Evolutionary conservation across 2,113 vertebrate genomes (phyloP), one percentile per base, ranked within the genome.

Genomic region (Poeciliopsis turrubarensis): DNA sequence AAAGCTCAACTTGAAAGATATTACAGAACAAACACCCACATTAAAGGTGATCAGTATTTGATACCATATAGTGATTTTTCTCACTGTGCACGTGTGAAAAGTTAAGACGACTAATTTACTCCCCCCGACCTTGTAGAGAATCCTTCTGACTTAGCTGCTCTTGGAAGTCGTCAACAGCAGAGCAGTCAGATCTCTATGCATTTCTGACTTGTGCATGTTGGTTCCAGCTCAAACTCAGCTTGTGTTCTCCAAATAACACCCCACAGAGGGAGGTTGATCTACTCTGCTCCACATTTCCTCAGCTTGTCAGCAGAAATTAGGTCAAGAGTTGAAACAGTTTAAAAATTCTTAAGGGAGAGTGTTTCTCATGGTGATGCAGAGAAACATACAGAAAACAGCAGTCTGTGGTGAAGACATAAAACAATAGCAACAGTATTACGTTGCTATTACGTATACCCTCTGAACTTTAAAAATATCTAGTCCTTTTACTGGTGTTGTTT

Each of bases 271-370:
- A 91, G 76, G 78, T 77, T 68, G 75, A 90, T 88, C 77, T 73
- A 81, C 83, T 87, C 69, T 72, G 47, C 30, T 61, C 72, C 65
- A 80, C 78, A 75, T 89, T 89, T 90, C 85, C 83, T 86, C 87
- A 85, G 83, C 79, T 82, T 87, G 80, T 86, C 86, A 78, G 75
- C 75, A 86, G 86, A 89, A 93, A 89, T 85, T 89, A 88, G 90
- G 89, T 90, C 87, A 93, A 68, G 80, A 89, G 82, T 83, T 83
- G 67, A 91, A 83, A 79, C 72, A 72, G 89, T 86, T 89, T 87
- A 86, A 81, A 82, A 13, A 73, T 80, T 73, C 90, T 89, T 90
- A 69, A 47, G 79, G 82, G 85, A 86, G 77, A 78, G 68, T 57
- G 70, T 73, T 89, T 87, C 76, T 89, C 76, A 71, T 84, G 44